Evolutionary conservation across 2,797 vertebrate genomes (phyloP).

Genomic region (Centroberyx gerrardi): DNA sequence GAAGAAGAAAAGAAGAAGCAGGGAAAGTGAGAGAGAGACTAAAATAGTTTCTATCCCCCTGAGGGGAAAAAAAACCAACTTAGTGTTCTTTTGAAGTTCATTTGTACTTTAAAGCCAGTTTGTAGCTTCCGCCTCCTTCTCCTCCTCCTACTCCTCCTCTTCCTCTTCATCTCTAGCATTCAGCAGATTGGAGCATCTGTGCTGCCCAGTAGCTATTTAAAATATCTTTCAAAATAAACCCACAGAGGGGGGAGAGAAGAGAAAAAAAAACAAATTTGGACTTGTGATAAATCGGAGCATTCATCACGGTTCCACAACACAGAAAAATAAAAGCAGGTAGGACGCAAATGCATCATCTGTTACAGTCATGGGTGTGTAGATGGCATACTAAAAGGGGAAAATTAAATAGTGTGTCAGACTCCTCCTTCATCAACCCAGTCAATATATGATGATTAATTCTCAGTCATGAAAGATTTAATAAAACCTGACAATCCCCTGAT

Average conservation of each 20-base stretch:
- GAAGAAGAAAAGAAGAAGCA: conserved; percentile 16
- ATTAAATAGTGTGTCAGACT: too few relatives aligned
- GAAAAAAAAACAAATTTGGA: conserved; percentile 22
- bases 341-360: too few relatives aligned
- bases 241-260: not conserved
- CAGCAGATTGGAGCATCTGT: conserved; percentile 28
- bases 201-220: conserved; percentile 33
- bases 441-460: not conserved
- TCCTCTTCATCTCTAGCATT: conserved; percentile 32
- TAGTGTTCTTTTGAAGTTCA: conserved; percentile 61
- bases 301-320: not conserved
- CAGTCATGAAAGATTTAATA: conserved; percentile 4
- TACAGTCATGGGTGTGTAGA: too few relatives aligned
- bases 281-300: not conserved
- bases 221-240: conserved; percentile 19
- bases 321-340: not conserved
- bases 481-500: not conserved
- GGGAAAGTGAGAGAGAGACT: conserved; percentile 7
- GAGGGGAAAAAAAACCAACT: conserved; percentile 11
- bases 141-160: conserved; percentile 26
- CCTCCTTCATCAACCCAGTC: too few relatives aligned
- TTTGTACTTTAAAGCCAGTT: conserved; percentile 45
- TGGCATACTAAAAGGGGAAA: too few relatives aligned
- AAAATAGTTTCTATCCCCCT: conserved; percentile 41
- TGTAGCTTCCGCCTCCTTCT: conserved; percentile 23